Percentiles rank a stretch among this genome's conserved stretches.
Conservation (phyloP, 2,797 vertebrate species). For the Macroramphosus scolopax region DNA sequence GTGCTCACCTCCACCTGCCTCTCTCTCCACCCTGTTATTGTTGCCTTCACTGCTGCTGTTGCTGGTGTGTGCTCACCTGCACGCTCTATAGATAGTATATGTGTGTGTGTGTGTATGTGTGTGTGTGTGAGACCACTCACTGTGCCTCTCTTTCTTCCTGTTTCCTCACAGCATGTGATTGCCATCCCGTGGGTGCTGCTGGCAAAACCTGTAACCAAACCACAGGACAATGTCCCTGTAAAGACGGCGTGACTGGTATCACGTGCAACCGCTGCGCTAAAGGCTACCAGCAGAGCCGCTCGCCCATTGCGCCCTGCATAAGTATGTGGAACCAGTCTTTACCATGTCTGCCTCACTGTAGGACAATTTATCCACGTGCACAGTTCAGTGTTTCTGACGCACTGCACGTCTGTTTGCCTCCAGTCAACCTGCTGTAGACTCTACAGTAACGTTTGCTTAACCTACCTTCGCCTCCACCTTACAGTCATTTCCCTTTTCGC, state of each 20-base stretch:
- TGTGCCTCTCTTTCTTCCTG: slow-evolving; percentile 74
- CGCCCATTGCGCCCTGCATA: slow-evolving; percentile 97
- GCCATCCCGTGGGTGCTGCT: slow-evolving; percentile 95
- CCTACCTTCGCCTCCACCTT: no score
- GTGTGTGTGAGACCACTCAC: slow-evolving; percentile 68
- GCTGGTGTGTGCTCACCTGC: slow-evolving; percentile 55
- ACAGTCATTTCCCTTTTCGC: no score
- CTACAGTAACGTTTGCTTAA: no score
- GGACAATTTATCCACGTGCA: no score
- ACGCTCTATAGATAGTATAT: slow-evolving; percentile 50
- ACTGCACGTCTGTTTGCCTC: no score
- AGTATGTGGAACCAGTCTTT: slow-evolving; percentile 82
- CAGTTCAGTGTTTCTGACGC: no score
- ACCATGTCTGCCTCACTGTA: slow-evolving; percentile 30
- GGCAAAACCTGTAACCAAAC: slow-evolving; percentile 99
- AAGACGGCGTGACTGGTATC: slow-evolving; percentile 96
- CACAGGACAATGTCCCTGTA: slow-evolving; percentile 97
- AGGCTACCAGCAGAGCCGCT: slow-evolving; percentile 98
- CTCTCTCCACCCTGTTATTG: slow-evolving; percentile 49
- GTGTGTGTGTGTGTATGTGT: slow-evolving; percentile 48
- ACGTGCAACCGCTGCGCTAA: slow-evolving; percentile 98
- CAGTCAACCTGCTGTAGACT: no score
- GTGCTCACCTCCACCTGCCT: slow-evolving; percentile 59
- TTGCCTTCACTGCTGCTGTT: slow-evolving; percentile 43
- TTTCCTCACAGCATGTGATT: slow-evolving; percentile 92